A percentile compares a stretch with the other conserved stretches of the same genome.
phyloP scores from a whole-genome alignment of 1,140 invertebrate species.

The Lepidurus apus region DNA sequence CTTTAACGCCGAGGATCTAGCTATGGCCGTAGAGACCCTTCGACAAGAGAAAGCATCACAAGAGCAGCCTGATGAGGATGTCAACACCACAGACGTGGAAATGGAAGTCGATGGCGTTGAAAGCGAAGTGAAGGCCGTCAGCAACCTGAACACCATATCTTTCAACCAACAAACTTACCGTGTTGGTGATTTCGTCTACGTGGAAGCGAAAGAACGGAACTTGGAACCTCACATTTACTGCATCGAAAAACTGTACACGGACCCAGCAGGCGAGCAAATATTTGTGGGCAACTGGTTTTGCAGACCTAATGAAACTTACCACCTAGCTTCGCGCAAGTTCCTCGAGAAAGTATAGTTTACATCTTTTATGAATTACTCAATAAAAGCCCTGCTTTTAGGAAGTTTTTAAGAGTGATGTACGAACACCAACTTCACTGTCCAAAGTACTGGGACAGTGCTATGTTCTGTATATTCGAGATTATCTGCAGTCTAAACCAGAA shows the following conservation, averaged over 20 bases:
- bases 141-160: slow-evolving; percentile 36
- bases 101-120: slow-evolving; percentile 38
- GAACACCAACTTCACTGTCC: slow-evolving; percentile 73
- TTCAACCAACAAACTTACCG: slow-evolving; percentile 67
- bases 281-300: slow-evolving; percentile 83
- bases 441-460: slow-evolving; percentile 88
- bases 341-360: slow-evolving; percentile 59
- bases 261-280: slow-evolving; percentile 74
- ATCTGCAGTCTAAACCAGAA: slow-evolving; percentile 82
- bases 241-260: slow-evolving; percentile 82
- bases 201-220: slow-evolving; percentile 70
- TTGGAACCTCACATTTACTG: slow-evolving; percentile 78
- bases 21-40: slow-evolving; percentile 64
- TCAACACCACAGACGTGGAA: slow-evolving; percentile 43
- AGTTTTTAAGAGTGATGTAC: slow-evolving; percentile 89
- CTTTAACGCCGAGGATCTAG: slow-evolving; percentile 68
- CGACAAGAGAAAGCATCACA: slow-evolving; percentile 69
- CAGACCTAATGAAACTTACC: slow-evolving; percentile 84
- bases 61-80: slow-evolving; percentile 65
- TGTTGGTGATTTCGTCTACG: slow-evolving; percentile 86
- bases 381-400: slow-evolving; percentile 56
- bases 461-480: slow-evolving; percentile 92
- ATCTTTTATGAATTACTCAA: not conserved
- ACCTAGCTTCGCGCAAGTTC: slow-evolving; percentile 90
- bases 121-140: slow-evolving; percentile 36